Evolutionary conservation across 2,888 invertebrate genomes (phyloP), one percentile per base, ranked within the genome.

Genomic region (Lypha dubia): DNA sequence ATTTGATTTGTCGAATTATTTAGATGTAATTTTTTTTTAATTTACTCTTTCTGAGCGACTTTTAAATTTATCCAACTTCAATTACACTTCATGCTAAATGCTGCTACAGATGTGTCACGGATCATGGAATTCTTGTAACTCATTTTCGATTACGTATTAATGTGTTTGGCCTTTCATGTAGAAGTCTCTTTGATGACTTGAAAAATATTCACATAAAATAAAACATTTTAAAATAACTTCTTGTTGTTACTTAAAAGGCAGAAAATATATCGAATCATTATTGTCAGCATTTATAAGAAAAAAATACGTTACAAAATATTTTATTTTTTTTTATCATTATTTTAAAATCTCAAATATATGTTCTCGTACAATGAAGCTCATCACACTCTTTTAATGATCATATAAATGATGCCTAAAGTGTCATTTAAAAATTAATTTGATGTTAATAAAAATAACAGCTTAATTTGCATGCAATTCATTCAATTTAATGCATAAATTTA

Each of bases 381-480:
- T n/a, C 49, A 38, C 49, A 62, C 49, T 51, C n/a, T 38, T 20
- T 46, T 28, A 28, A n/a, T 73, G 11, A 9, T 11, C 24, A 24
- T 35, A 22, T 65, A 20, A 41, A 49, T 38, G 38, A 24, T 32
- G 28, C 51, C 11, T n/a, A n/a, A n/a, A 38, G 35, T 74, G 28
- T 44, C 20, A 62, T 74, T 41, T 20, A 11, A 80, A 62, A 71
- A 58, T 70, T 63, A 13, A 62, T 32, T 70, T 75, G 63, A 75
- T 75, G 28, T 28, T 28, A 28, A 28, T 28, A 28, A 28, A 28
- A 28, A 28, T 74, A 38, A 38, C 60, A 38, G 35, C 56, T 24
- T 28, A 28, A 70, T 82, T 82, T 76, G 76, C 75, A 82, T 82
- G 76, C 82, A 76, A 82, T 65, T 82, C 82, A 76, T 76, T 71